phyloP scores from a whole-genome alignment of 2,113 vertebrate genomes.

The Mobula hypostoma region DNA sequence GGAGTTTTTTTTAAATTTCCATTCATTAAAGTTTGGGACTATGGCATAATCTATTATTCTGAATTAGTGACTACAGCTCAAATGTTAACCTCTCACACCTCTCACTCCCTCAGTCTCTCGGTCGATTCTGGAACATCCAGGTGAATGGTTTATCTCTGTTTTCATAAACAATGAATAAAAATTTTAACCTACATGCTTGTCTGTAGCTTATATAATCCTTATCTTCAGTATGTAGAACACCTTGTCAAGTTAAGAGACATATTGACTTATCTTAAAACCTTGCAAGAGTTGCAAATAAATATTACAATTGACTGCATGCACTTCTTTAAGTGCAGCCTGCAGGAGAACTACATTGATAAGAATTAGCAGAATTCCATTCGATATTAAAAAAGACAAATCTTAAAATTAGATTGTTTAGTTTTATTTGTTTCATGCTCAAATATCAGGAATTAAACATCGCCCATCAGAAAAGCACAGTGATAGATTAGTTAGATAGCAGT shows the following conservation, averaged over 20 bases:
- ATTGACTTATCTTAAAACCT: neutral
- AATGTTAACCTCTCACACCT: neutral
- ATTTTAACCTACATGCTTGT: neutral
- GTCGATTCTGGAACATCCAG: neutral
- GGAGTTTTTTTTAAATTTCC: neutral
- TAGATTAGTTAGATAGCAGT: conserved; percentile 82
- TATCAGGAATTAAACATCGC: conserved; percentile 67
- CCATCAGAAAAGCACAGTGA: conserved; percentile 68
- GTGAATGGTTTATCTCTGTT: neutral
- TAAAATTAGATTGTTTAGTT: conserved; percentile 55
- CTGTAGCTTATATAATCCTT: neutral
- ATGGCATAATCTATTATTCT: neutral
- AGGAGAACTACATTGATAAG: conserved; percentile 47
- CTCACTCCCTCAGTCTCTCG: neutral
- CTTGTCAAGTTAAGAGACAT: neutral
- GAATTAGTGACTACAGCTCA: neutral
- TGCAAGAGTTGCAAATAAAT: neutral
- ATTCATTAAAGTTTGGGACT: neutral
- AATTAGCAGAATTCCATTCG: conserved; percentile 1
- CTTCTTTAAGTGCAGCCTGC: conserved; percentile 55
- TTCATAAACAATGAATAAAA: neutral
- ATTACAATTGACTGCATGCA: conserved; percentile 45
- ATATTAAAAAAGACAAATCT: conserved; percentile 53
- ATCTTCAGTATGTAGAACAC: neutral
- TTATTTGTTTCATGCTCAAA: conserved; percentile 74